Conservation (phyloP, 2,113 vertebrate genomes). For the Macquaria australasica region DNA sequence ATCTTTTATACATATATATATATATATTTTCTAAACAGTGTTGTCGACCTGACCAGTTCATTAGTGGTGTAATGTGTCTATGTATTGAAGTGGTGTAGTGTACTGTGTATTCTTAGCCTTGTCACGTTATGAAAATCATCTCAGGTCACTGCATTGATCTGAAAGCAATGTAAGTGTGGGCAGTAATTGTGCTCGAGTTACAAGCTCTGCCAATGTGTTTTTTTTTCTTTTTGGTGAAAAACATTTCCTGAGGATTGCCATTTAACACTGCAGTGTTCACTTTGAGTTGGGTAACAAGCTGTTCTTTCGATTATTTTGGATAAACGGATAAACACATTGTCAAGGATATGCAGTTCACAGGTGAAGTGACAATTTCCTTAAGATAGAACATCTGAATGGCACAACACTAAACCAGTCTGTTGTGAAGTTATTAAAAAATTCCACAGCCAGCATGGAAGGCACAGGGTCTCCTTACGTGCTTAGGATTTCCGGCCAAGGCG, state of each 20-base stretch:
- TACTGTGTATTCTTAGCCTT: not conserved
- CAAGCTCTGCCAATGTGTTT: not conserved
- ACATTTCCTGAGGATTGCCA: not conserved
- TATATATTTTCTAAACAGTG: not conserved
- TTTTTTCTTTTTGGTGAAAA: not conserved
- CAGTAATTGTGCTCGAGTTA: not conserved
- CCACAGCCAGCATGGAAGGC: constrained; percentile 12
- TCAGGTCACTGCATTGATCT: not conserved
- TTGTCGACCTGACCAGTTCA: not conserved
- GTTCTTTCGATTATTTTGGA: not conserved
- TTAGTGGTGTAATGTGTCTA: not conserved
- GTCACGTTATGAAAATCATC: not conserved
- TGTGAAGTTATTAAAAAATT: constrained; percentile 18
- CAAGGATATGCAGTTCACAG: not conserved
- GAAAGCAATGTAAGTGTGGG: not conserved
- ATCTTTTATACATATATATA: not conserved
- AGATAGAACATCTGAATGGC: not conserved
- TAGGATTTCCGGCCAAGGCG: constrained; percentile 15
- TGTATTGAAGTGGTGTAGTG: no score
- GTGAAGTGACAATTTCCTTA: not conserved
- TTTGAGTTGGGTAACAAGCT: not conserved
- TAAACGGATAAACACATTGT: not conserved
- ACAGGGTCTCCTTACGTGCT: constrained; percentile 18
- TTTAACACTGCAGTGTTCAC: not conserved
- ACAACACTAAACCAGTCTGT: not conserved